Evolutionary conservation across 1,140 invertebrate genomes (phyloP).

Genomic region (Ceratosolen fusciceps): DNA sequence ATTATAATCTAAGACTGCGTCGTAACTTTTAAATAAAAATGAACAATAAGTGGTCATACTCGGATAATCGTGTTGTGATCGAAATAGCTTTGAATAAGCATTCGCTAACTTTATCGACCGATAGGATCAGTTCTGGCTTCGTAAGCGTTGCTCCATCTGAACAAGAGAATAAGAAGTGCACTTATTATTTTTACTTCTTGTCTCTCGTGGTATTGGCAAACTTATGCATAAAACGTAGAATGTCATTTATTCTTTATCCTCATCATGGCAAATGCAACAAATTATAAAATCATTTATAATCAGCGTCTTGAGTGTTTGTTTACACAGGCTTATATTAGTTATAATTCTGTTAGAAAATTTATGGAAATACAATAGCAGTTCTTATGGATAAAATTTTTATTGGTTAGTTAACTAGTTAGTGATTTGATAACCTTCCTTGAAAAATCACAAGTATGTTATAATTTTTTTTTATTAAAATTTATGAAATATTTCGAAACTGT

Average conservation of each 20-base stretch:
- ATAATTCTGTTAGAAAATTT: neutral
- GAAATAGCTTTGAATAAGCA: conserved; percentile 11
- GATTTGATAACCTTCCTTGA: neutral
- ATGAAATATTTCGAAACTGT: neutral
- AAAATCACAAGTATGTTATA: neutral
- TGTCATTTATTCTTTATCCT: neutral
- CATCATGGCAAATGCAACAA: neutral
- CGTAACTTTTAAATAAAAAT: neutral
- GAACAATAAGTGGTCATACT: neutral
- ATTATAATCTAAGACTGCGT: conserved; percentile 11
- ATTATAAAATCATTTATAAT: neutral
- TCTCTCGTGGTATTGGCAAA: neutral
- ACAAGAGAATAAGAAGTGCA: neutral
- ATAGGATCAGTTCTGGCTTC: neutral
- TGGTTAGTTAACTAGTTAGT: neutral
- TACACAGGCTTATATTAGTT: neutral
- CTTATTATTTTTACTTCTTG: neutral
- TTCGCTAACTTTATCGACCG: neutral
- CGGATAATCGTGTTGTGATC: conserved; percentile 10
- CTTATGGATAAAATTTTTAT: neutral
- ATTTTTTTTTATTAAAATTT: neutral
- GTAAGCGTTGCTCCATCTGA: neutral
- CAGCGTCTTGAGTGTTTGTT: neutral
- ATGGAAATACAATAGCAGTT: neutral
- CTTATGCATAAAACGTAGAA: neutral